Evolutionary conservation across 2,113 vertebrate species (phyloP), one percentile per base, ranked within the genome.

Genomic region (Lophotis ruficrista): DNA sequence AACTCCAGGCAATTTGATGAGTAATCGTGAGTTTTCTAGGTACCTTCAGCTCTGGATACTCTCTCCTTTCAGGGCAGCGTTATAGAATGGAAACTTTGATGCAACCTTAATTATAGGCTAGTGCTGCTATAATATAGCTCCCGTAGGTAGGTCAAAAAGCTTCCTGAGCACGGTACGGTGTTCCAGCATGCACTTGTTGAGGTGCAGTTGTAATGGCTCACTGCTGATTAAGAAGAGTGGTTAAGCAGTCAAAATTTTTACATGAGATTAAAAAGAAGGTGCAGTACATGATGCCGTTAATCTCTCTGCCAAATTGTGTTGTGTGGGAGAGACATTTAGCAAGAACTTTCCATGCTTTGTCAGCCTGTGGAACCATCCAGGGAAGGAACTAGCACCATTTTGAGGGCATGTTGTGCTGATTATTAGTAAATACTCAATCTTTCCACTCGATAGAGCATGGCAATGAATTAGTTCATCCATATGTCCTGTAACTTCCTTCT

Each of bases 101-200:
- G 25, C 7, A 38, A 14, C 8, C 64, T 91, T 84, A 95, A 95
- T 97, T 80, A 66, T 58, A 94, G 88, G 31, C 37, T 93, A 54
- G 35, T 3, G 62, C 25, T 33, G 90, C 75, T 45, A 8, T 78
- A 93, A 76, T 54, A 45, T 8, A 85, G 9, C 5, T 81, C 54
- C 65, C 62, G 91, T 69, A 43, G 69, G 45, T 71, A 85, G 92
- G 66, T 53, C 88, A 87, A 31, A 86, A 90, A 58, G 35, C 65
- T 93, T 85, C 72, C 90, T 37, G n/a, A 56, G 81, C 75, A 62
- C 1, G 0, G 38, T 24, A 23, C 1, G 0, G 30, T 76, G 45
- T 86, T 79, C 53, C 27, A 87, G 77, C 68, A 81, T 2, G 4
- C 38, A 48, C 45, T 85, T 1, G 5, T 25, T 68, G 65, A 60